Evolutionary conservation across 64 coral and sea anemone species (phyloP), one percentile per base, ranked within the genome.

Genomic region (Acropora tenuis): DNA sequence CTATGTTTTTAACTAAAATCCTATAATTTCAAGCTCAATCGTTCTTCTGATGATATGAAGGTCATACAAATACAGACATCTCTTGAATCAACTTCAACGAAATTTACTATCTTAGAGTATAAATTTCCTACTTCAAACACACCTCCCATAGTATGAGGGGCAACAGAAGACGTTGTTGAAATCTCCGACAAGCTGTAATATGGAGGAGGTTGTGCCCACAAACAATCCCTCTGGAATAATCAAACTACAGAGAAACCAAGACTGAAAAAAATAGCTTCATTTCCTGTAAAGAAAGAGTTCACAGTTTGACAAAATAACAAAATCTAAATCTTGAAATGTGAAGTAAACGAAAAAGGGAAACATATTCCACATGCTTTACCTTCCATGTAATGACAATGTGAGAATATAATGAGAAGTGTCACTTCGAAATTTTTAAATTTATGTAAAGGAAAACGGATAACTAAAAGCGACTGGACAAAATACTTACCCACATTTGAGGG

Each of bases 171-270:
- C 67, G 3, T 69, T 15, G 67, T 69, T 69, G 12, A 69, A 69
- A 69, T 69, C 67, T 69, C 67, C 17, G 67, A 69, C 67, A 69
- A 69, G 67, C 67, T 69, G 67, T 72, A 72, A 72, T 72, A 72
- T 72, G 68, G 68, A 17, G n/a, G 68, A 72, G 68, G 68, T 55
- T 55, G 52, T 55, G 52, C 52, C 52, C 52, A 55, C 52, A 55
- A 55, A 55, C 52, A 55, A 55, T 55, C 52, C 52, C 52, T 55
- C 52, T 55, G 52, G 52, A 55, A 55, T 55, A 9, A 55, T 55
- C 52, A 55, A 55, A 55, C 52, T 55, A 55, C 52, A 55, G 52
- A 55, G 4, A 55, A 55, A 55, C 52, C 52, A 55, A 55, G 0
- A 55, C 52, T 55, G 52, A 55, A 55, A 55, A 55, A 55, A 55